phyloP scores from a whole-genome alignment of 2,113 vertebrate genomes.

The Platysternon megacephalum region DNA sequence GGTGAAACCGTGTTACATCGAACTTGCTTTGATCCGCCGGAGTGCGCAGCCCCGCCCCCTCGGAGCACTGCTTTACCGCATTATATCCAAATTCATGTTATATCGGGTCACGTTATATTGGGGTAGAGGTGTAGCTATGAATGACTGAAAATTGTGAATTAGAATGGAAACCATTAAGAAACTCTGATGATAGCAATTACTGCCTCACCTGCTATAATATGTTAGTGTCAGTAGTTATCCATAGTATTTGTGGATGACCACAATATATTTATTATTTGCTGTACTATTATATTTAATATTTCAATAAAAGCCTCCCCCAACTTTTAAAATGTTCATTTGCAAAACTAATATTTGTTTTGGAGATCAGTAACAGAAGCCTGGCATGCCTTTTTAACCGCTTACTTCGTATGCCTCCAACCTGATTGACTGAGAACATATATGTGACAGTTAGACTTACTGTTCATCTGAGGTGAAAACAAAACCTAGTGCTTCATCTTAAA shows the following conservation, averaged over 20 bases:
- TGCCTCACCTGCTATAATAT: background rate
- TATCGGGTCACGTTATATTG: no score
- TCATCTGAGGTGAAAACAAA: background rate
- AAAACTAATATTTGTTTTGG: background rate
- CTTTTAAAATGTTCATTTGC: background rate
- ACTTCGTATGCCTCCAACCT: background rate
- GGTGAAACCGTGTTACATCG: no score
- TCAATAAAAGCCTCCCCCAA: background rate
- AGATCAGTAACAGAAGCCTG: background rate
- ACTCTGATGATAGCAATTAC: background rate
- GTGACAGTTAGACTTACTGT: background rate
- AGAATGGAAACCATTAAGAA: background rate
- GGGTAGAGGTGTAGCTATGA: no score
- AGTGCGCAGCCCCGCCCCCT: no score
- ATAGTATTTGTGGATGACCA: background rate
- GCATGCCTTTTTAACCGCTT: background rate
- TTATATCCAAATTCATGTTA: no score
- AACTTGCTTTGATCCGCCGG: no score
- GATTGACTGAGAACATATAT: background rate
- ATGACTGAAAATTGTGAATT: background rate
- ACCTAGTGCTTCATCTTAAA: background rate
- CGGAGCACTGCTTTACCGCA: no score
- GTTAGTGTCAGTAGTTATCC: background rate
- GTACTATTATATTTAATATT: background rate
- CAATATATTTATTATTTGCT: background rate